Conservation (phyloP, 1,140 invertebrate genomes). For the Trichogramma pretiosum region DNA sequence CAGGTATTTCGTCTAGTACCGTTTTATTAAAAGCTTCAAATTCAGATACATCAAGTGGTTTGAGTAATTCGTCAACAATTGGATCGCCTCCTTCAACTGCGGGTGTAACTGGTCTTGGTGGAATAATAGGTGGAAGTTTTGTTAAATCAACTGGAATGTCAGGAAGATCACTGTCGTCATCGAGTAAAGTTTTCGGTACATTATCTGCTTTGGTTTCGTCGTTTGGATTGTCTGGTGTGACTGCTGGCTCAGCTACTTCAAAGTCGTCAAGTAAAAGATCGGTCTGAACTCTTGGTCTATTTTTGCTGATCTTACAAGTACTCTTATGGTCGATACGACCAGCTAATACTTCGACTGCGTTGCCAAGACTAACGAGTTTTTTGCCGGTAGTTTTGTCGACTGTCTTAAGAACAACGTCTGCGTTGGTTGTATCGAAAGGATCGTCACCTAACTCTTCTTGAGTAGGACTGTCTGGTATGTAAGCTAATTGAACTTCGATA, state of each 20-base stretch:
- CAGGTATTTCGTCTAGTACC: slow-evolving; percentile 39
- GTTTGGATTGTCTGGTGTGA: slow-evolving; percentile 5
- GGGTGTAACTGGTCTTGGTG: slow-evolving; percentile 29
- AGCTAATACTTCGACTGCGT: slow-evolving; percentile 76
- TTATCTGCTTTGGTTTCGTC: slow-evolving; percentile 28
- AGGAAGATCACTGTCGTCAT: slow-evolving; percentile 55
- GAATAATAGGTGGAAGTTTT: slow-evolving; percentile 46
- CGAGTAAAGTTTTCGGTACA: slow-evolving; percentile 58
- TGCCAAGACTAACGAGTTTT: slow-evolving; percentile 69
- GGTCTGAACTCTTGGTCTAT: slow-evolving; percentile 49
- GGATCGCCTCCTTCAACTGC: not conserved
- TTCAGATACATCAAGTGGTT: slow-evolving; percentile 26
- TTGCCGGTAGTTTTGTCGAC: slow-evolving; percentile 64
- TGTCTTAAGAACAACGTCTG: slow-evolving; percentile 73
- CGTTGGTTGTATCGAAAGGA: slow-evolving; percentile 80
- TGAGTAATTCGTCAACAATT: slow-evolving; percentile 23
- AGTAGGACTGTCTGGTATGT: slow-evolving; percentile 74
- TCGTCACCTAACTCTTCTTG: slow-evolving; percentile 62
- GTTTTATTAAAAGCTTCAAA: slow-evolving; percentile 40
- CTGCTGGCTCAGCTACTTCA: slow-evolving; percentile 34
- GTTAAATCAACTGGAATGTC: slow-evolving; percentile 53
- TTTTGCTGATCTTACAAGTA: slow-evolving; percentile 47
- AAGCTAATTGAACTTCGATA: slow-evolving; percentile 69
- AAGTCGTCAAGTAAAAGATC: slow-evolving; percentile 63
- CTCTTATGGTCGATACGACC: slow-evolving; percentile 63